These are phyloP conservation scores for Julus scandinavius DNA, from an alignment of 2,888 invertebrate genomes.

Conservation along the genomic window DNA sequence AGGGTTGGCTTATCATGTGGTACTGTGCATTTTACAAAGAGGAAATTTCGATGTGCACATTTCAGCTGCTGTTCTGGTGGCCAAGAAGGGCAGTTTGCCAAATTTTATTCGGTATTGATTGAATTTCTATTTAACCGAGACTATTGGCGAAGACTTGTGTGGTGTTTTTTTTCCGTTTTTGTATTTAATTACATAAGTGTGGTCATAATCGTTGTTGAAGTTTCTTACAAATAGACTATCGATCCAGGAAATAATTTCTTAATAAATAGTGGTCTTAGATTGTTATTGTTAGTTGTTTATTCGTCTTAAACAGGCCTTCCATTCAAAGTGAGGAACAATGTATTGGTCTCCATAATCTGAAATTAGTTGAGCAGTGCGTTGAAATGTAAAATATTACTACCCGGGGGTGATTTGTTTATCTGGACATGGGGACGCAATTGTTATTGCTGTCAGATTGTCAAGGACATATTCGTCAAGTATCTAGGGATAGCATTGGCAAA, in stretches of 20 bases:
- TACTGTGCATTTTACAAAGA: background rate
- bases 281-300: too few relatives aligned
- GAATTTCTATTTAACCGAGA: background rate
- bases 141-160: background rate
- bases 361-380: background rate
- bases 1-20: background rate
- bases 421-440: background rate
- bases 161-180: background rate
- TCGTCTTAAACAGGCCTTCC: too few relatives aligned
- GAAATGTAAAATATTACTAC: background rate
- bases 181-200: too few relatives aligned
- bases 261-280: too few relatives aligned
- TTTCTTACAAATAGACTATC: too few relatives aligned
- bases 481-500: background rate
- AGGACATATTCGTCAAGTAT: background rate
- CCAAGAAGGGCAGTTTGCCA: background rate
- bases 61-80: background rate
- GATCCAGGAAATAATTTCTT: too few relatives aligned
- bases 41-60: background rate
- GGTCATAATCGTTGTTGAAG: too few relatives aligned
- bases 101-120: background rate
- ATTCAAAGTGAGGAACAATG: background rate
- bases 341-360: constrained; percentile 17
- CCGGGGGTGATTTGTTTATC: background rate
- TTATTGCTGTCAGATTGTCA: background rate